Evolutionary conservation across 2,797 vertebrate species (phyloP).

Genomic region (Poeciliopsis gracilis): DNA sequence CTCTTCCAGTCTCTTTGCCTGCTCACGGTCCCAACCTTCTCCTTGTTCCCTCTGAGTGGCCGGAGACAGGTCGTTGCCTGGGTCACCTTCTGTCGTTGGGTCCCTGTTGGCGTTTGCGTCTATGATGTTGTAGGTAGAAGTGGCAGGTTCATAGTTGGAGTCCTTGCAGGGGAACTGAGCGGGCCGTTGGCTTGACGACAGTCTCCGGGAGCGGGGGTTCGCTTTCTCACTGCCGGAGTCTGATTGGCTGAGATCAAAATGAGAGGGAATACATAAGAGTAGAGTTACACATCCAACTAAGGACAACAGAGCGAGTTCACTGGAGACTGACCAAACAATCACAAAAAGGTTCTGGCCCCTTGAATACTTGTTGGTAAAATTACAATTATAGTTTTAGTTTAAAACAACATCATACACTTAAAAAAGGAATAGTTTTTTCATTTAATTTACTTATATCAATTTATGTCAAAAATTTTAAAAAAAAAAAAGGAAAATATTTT

Average conservation of each 20-base stretch:
- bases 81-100: conserved; percentile 50
- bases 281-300: conserved; percentile 67
- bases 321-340: conserved; percentile 58
- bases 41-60: conserved; percentile 71
- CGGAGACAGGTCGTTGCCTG: conserved; percentile 45
- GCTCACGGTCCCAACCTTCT: conserved; percentile 88
- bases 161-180: conserved; percentile 58
- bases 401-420: neutral
- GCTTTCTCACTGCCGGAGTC: conserved; percentile 85
- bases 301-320: conserved; percentile 51
- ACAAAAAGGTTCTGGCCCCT: conserved; percentile 37
- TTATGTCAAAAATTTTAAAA: too few species aligned
- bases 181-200: conserved; percentile 66
- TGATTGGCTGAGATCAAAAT: conserved; percentile 81
- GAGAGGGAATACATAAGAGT: conserved; percentile 56
- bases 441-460: neutral
- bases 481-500: neutral
- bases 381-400: neutral
- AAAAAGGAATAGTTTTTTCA: neutral
- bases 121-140: conserved; percentile 57
- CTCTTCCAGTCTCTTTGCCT: conserved; percentile 88
- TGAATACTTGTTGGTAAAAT: neutral
- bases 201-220: conserved; percentile 73
- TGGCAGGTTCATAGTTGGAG: conserved; percentile 66
- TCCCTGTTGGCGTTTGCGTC: conserved; percentile 76